These are phyloP conservation scores for Anguilla pacifica DNA, from an alignment of 2,797 vertebrate genomes.

Conservation along the genomic window DNA sequence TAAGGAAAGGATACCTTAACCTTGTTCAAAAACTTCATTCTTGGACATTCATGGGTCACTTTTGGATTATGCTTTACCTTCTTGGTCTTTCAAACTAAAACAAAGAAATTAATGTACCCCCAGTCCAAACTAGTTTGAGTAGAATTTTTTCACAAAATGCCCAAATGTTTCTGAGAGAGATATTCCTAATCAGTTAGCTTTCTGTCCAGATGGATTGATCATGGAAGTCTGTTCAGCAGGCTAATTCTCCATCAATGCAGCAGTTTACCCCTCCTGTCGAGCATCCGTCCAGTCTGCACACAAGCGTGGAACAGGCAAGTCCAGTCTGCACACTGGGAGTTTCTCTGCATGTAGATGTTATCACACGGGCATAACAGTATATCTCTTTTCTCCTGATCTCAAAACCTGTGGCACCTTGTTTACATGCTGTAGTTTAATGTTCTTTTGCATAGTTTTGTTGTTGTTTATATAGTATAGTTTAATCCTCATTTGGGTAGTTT, in stretches of 20 bases:
- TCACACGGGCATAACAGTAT: not conserved
- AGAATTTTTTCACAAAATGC: not conserved
- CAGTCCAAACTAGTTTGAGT: not conserved
- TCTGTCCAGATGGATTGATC: not conserved
- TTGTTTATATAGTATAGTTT: no score
- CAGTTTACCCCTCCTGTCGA: not conserved
- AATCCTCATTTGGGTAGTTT: not conserved
- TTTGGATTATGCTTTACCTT: not conserved
- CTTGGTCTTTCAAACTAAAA: not conserved
- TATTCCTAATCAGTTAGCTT: not conserved
- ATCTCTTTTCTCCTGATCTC: no score
- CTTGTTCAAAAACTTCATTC: no score
- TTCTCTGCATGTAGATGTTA: not conserved
- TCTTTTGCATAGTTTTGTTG: no score
- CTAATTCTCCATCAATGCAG: not conserved
- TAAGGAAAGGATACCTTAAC: not conserved
- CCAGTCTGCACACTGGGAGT: no score
- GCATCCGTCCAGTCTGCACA: not conserved
- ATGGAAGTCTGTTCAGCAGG: not conserved
- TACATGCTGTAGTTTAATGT: no score
- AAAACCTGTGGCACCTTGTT: no score
- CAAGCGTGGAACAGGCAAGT: no score
- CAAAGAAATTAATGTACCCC: not conserved
- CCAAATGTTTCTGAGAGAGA: not conserved
- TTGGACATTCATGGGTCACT: not conserved